These are phyloP conservation scores for Pterocles burchelli DNA, from an alignment of 2,113 vertebrate genomes.

Conservation along the genomic window DNA sequence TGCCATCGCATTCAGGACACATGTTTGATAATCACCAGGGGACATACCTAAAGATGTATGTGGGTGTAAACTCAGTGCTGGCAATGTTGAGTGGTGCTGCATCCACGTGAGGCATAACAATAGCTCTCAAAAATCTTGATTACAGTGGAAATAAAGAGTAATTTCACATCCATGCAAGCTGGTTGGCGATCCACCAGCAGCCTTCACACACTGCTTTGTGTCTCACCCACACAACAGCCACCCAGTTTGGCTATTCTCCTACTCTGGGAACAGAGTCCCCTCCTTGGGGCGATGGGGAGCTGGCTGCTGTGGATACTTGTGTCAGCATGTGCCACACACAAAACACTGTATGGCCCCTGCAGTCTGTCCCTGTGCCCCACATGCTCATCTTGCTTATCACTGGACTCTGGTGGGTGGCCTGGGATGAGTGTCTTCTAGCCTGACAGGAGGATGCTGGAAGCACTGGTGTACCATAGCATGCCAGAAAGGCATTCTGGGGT, in stretches of 20 bases:
- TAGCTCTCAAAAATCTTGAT: background rate
- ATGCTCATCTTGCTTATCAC: background rate
- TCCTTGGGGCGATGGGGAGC: background rate
- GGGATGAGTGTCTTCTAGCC: background rate
- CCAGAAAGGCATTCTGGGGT: background rate
- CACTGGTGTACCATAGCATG: background rate
- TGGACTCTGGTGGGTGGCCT: background rate
- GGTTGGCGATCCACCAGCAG: background rate
- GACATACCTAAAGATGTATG: background rate
- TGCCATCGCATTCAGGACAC: background rate
- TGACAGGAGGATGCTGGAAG: background rate
- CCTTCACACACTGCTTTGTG: background rate
- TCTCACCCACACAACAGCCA: background rate
- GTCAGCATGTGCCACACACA: background rate
- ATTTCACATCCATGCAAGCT: background rate
- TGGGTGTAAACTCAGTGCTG: background rate
- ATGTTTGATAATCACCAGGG: background rate
- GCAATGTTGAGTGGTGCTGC: background rate
- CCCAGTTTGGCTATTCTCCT: background rate
- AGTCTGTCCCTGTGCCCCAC: background rate
- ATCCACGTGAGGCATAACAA: background rate
- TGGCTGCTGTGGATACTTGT: fast-evolving
- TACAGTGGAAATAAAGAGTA: background rate
- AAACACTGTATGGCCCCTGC: background rate
- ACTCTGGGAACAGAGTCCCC: background rate